phyloP scores from a whole-genome alignment of 2,888 invertebrate species.

The Drosophila siamana region DNA sequence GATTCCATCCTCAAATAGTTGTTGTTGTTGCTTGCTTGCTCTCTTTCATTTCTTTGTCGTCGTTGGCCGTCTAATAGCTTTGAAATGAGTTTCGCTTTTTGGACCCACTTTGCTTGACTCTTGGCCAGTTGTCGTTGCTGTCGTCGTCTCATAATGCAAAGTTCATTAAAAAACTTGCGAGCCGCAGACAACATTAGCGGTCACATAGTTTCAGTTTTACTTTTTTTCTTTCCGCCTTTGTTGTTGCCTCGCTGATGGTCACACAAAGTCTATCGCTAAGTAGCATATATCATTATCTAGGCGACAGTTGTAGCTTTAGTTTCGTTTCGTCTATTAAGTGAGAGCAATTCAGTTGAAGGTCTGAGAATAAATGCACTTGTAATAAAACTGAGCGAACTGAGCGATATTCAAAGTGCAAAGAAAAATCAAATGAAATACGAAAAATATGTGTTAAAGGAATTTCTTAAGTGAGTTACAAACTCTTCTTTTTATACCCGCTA shows the following conservation, averaged over 20 bases:
- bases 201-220: slow-evolving; percentile 30
- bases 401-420: too few relatives aligned
- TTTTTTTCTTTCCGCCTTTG: neutral
- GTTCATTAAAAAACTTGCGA: slow-evolving; percentile 49
- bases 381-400: too few relatives aligned
- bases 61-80: slow-evolving; percentile 69
- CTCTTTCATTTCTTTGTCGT: slow-evolving; percentile 4
- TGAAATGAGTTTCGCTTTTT: slow-evolving; percentile 74
- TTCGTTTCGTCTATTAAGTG: slow-evolving; percentile 8
- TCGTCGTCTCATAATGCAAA: slow-evolving; percentile 39
- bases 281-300: slow-evolving; percentile 17
- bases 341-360: neutral
- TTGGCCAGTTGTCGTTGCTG: slow-evolving; percentile 24
- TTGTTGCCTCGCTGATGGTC: slow-evolving; percentile 15
- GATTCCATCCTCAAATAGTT: slow-evolving; percentile 17
- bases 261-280: slow-evolving; percentile 4
- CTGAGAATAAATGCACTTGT: too few relatives aligned
- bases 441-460: too few relatives aligned
- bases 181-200: slow-evolving; percentile 52
- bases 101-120: slow-evolving; percentile 41
- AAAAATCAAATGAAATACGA: neutral
- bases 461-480: too few relatives aligned
- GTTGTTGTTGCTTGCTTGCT: slow-evolving; percentile 6
- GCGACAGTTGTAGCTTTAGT: slow-evolving; percentile 19
- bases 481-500: too few relatives aligned